Percentiles rank a stretch among this genome's conserved stretches.
Conservation (phyloP, 1,140 invertebrate species). For the Charaxes varanes region DNA sequence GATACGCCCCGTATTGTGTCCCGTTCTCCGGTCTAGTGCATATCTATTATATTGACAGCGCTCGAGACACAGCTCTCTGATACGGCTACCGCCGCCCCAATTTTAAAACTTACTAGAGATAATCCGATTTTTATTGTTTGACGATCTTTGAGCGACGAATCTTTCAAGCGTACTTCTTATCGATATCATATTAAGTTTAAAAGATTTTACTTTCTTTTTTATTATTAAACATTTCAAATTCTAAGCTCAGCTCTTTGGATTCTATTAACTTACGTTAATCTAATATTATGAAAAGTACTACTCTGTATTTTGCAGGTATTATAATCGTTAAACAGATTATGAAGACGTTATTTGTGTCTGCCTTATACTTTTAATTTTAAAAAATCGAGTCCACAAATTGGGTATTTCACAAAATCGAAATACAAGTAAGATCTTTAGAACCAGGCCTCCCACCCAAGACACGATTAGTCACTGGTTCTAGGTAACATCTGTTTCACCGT, state of each 20-base stretch:
- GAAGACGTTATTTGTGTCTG: no score
- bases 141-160: constrained; percentile 26
- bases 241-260: no score
- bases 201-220: no score
- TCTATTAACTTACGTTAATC: no score
- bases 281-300: no score
- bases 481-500: constrained; percentile 42
- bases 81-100: constrained; percentile 47
- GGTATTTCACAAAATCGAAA: no score
- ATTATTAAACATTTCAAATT: no score
- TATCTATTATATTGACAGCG: constrained; percentile 61
- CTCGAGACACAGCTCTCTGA: constrained; percentile 46
- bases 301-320: no score
- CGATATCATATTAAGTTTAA: no score
- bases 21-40: constrained; percentile 58
- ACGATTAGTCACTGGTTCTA: constrained; percentile 57
- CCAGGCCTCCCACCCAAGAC: constrained; percentile 22
- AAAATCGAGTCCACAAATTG: no score
- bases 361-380: no score
- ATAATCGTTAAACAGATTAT: no score
- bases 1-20: constrained; percentile 60
- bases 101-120: constrained; percentile 47
- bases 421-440: constrained; percentile 21
- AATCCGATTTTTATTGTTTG: constrained; percentile 44
- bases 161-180: constrained; percentile 22